These are phyloP conservation scores for Hyposmocoma kahamanoa DNA, from an alignment of 1,140 invertebrate genomes.

Conservation along the genomic window DNA sequence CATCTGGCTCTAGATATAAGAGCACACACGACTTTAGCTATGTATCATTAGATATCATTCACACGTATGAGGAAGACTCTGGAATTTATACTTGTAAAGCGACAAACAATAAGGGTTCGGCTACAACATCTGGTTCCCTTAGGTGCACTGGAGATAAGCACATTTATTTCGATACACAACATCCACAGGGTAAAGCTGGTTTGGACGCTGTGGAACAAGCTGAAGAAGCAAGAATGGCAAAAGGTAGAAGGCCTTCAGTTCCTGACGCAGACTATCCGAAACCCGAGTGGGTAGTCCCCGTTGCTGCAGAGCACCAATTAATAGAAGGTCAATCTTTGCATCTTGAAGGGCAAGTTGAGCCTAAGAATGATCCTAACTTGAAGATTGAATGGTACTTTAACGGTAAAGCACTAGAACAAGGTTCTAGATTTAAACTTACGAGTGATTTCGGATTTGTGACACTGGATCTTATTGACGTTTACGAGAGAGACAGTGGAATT, in stretches of 20 bases:
- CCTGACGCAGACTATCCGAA: slow-evolving; percentile 87
- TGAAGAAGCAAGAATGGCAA: slow-evolving; percentile 83
- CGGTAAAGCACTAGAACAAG: slow-evolving; percentile 89
- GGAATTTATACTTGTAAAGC: slow-evolving; percentile 94
- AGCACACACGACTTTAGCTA: slow-evolving; percentile 93
- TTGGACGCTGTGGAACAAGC: slow-evolving; percentile 90
- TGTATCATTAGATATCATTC: slow-evolving; percentile 87
- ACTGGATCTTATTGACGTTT: slow-evolving; percentile 90
- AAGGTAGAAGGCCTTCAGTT: slow-evolving; percentile 76
- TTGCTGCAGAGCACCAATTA: slow-evolving; percentile 87
- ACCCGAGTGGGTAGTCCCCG: slow-evolving; percentile 90
- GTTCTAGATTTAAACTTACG: slow-evolving; percentile 89
- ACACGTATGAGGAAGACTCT: slow-evolving; percentile 90
- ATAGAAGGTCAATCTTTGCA: slow-evolving; percentile 92
- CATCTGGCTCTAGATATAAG: slow-evolving; percentile 86
- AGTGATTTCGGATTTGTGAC: slow-evolving; percentile 96
- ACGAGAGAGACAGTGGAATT: slow-evolving; percentile 95
- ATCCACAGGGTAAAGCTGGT: slow-evolving; percentile 91
- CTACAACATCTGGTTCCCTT: slow-evolving; percentile 90
- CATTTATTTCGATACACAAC: slow-evolving; percentile 90
- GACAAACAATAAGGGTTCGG: slow-evolving; percentile 91
- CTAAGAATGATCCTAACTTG: slow-evolving; percentile 97
- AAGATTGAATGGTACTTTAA: slow-evolving; percentile 96
- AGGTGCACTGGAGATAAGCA: slow-evolving; percentile 86
- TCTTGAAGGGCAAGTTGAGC: slow-evolving; percentile 94